A percentile compares a stretch with the other conserved stretches of the same genome.
Evolutionary conservation across 2,797 vertebrate species (phyloP).

Genomic region (Eurystomus glaucurus): DNA sequence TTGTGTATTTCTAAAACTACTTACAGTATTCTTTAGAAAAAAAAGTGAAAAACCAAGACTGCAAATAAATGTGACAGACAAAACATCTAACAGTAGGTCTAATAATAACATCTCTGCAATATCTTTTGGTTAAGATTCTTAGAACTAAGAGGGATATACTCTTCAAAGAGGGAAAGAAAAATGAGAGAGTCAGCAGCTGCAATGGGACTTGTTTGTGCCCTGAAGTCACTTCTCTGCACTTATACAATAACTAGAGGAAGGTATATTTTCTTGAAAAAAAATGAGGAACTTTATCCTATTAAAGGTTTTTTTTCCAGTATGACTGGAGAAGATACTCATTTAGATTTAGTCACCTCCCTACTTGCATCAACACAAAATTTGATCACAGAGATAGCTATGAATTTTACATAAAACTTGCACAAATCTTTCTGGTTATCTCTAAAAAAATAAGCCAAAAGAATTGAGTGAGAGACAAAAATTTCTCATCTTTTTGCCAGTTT

Average conservation of each 20-base stretch:
- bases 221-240: neutral
- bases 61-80: neutral
- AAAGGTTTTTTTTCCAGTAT: neutral
- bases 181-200: neutral
- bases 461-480: neutral
- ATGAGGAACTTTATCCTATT: neutral
- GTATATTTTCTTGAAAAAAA: neutral
- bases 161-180: neutral
- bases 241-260: neutral
- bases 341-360: neutral
- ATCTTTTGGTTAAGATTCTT: neutral
- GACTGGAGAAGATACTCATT: neutral
- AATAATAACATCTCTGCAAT: neutral
- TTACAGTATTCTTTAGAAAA: neutral
- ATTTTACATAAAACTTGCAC: neutral
- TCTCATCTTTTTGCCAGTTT: neutral
- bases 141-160: neutral
- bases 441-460: neutral
- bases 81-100: neutral
- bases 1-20: conserved; percentile 18
- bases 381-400: neutral
- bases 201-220: neutral
- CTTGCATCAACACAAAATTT: neutral
- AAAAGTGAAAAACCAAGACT: neutral
- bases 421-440: neutral